phyloP scores from a whole-genome alignment of 2,888 invertebrate genomes.

The Campaea margaritaria region DNA sequence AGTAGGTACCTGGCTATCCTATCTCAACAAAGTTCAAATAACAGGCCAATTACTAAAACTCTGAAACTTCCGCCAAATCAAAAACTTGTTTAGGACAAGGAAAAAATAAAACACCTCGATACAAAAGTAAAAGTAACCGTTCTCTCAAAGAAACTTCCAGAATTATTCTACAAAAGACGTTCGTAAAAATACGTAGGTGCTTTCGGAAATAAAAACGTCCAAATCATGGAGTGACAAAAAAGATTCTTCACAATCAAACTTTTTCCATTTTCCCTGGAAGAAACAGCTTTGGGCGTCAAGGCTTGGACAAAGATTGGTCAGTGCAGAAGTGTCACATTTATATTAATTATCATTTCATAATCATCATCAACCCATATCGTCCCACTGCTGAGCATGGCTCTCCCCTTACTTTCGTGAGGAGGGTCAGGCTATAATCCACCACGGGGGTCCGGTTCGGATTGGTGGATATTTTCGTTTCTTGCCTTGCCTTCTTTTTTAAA shows the following conservation, averaged over 20 bases:
- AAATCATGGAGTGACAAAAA: slow-evolving; percentile 74
- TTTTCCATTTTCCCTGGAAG: slow-evolving; percentile 76
- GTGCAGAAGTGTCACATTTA: not conserved
- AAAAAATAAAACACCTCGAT: slow-evolving; percentile 35
- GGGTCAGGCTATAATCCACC: too few relatives aligned
- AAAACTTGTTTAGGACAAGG: slow-evolving; percentile 24
- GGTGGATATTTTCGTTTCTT: too few relatives aligned
- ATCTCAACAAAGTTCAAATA: not conserved
- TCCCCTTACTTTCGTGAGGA: too few relatives aligned
- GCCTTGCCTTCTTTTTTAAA: too few relatives aligned
- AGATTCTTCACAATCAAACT: slow-evolving; percentile 76
- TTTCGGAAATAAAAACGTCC: slow-evolving; percentile 66
- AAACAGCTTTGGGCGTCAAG: slow-evolving; percentile 63
- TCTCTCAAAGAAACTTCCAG: slow-evolving; percentile 31
- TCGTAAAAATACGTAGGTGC: slow-evolving; percentile 38
- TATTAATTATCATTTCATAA: not conserved
- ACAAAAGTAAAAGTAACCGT: slow-evolving; percentile 27
- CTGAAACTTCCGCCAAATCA: slow-evolving; percentile 7
- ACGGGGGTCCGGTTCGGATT: too few relatives aligned
- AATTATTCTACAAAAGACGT: slow-evolving; percentile 44
- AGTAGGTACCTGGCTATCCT: not conserved
- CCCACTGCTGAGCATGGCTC: too few relatives aligned
- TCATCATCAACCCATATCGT: too few relatives aligned
- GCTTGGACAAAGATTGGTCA: slow-evolving; percentile 27
- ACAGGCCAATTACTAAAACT: not conserved